phyloP scores from a whole-genome alignment of 1,140 invertebrate species.

The Steinernema khuongi region DNA sequence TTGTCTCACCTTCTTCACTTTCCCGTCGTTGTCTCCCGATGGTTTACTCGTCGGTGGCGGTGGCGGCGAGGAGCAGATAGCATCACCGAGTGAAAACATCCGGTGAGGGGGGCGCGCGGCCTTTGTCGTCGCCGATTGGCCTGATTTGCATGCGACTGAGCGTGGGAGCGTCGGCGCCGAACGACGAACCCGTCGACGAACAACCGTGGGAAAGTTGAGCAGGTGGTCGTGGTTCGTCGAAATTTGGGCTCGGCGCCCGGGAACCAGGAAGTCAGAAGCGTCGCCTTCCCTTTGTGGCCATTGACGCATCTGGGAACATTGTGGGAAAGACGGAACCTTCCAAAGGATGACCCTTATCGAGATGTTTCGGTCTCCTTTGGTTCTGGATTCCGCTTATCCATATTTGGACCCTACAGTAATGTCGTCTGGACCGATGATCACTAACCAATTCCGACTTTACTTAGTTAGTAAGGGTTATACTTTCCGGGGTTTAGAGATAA shows the following conservation, averaged over 20 bases:
- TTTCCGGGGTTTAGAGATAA: no score
- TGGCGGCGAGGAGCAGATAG: background rate
- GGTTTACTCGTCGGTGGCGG: background rate
- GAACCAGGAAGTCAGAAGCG: no score
- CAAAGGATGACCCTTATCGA: no score
- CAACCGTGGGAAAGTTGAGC: constrained; percentile 12
- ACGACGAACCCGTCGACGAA: background rate
- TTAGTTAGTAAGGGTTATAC: no score
- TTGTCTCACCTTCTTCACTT: background rate
- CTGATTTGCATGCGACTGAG: constrained; percentile 14
- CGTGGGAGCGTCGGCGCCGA: background rate
- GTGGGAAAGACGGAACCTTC: no score
- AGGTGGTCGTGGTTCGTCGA: background rate
- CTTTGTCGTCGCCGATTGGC: background rate
- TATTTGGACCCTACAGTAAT: no score
- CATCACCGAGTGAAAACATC: constrained; percentile 10
- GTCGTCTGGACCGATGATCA: no score
- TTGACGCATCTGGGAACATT: no score
- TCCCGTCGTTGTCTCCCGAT: background rate
- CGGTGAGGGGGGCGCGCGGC: background rate
- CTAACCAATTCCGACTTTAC: no score
- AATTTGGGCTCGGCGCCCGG: background rate
- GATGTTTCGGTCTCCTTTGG: no score
- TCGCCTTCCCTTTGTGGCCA: no score
- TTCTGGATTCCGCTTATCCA: no score